Evolutionary conservation across 1,140 invertebrate species (phyloP).

Genomic region (Drosophila ambigua): DNA sequence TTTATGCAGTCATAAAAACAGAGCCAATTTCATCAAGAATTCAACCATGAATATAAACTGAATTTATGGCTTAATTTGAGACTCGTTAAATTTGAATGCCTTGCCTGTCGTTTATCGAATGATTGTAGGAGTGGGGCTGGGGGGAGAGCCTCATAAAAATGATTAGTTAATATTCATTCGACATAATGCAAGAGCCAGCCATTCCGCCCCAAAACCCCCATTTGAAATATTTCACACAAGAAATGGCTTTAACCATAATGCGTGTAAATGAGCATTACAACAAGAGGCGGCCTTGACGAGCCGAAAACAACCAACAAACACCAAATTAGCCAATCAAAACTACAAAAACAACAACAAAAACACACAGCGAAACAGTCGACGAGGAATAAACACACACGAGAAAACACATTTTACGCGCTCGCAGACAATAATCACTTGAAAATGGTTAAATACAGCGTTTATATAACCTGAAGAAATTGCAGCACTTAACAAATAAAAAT

Average conservation of each 20-base stretch:
- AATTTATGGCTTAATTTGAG: slow-evolving; percentile 39
- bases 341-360: neutral
- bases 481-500: slow-evolving; percentile 66
- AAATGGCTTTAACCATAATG: slow-evolving; percentile 59
- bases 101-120: slow-evolving; percentile 17
- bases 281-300: slow-evolving; percentile 57
- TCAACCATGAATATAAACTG: neutral
- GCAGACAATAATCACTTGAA: slow-evolving; percentile 51
- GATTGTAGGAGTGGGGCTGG: neutral
- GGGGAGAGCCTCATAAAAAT: slow-evolving; percentile 12
- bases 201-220: neutral
- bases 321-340: slow-evolving; percentile 73
- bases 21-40: slow-evolving; percentile 4
- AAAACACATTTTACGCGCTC: slow-evolving; percentile 37
- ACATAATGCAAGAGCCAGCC: slow-evolving; percentile 5
- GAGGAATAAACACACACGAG: slow-evolving; percentile 9
- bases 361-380: neutral
- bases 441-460: slow-evolving; percentile 20
- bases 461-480: slow-evolving; percentile 52
- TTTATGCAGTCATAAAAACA: no score
- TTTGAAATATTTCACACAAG: slow-evolving; percentile 60
- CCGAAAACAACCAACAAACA: slow-evolving; percentile 33
- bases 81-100: slow-evolving; percentile 21
- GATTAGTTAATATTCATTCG: slow-evolving; percentile 36
- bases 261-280: slow-evolving; percentile 70